A percentile compares a stretch with the other conserved stretches of the same genome.
Conservation (phyloP, 2,113 vertebrate genomes). For the Heterocephalus glaber region DNA sequence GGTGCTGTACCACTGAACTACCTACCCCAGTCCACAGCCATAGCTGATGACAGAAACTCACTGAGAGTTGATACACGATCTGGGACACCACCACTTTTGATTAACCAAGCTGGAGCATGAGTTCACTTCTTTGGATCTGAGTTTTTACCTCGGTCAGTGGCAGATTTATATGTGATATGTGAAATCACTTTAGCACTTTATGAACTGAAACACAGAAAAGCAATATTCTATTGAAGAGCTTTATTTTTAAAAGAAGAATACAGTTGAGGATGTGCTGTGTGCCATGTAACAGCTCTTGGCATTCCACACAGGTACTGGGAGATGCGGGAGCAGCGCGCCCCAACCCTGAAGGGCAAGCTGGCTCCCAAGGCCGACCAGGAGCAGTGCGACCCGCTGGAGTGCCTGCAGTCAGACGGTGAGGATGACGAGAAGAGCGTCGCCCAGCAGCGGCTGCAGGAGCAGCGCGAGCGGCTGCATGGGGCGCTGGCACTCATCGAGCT, state of each 20-base stretch:
- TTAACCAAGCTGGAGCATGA: not conserved
- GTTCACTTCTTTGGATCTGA: not conserved
- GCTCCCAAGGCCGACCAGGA: constrained; percentile 93
- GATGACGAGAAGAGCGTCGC: constrained; percentile 90
- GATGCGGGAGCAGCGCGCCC: constrained; percentile 92
- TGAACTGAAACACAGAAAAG: not conserved
- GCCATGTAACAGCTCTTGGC: not conserved
- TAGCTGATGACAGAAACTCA: not conserved
- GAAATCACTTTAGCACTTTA: not conserved
- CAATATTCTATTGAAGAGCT: not conserved
- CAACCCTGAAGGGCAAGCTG: constrained; percentile 89
- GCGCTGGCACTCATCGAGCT: constrained; percentile 97
- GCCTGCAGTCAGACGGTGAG: constrained; percentile 93
- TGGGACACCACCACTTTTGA: not conserved
- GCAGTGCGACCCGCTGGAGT: constrained; percentile 96
- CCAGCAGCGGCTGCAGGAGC: constrained; percentile 93
- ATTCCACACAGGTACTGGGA: constrained; percentile 92
- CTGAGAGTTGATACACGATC: not conserved
- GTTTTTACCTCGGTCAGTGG: not conserved
- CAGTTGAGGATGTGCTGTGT: not conserved
- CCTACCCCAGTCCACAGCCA: no score
- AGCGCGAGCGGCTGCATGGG: constrained; percentile 96
- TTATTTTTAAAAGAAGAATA: not conserved
- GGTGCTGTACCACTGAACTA: no score
- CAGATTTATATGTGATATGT: not conserved